Evolutionary conservation across 2,113 vertebrate species (phyloP).

Genomic region (Ivindomyrus marchei): DNA sequence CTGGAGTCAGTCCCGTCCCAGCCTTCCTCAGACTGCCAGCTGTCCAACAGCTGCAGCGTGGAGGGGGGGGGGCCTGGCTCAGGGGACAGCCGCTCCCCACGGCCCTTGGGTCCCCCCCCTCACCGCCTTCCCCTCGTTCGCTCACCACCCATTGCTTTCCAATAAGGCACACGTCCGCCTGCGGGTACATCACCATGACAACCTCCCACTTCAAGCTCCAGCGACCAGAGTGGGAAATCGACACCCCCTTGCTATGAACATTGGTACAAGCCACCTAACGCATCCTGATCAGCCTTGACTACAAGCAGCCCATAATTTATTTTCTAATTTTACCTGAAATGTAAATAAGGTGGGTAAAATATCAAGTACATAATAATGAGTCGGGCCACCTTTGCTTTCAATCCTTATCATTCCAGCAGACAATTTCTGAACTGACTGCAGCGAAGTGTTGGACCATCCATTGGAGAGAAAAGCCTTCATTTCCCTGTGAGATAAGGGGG

Average conservation of each 20-base stretch:
- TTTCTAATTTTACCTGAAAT: not conserved
- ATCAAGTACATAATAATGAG: not conserved
- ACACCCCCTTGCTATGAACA: conserved; percentile 37
- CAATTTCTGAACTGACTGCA: not conserved
- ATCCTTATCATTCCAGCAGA: not conserved
- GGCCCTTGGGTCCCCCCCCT: conserved; percentile 22
- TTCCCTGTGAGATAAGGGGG: not conserved
- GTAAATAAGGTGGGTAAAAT: not conserved
- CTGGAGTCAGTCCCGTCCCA: not conserved
- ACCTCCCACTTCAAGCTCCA: conserved; percentile 36
- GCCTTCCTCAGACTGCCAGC: conserved; percentile 1
- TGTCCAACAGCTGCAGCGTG: conserved; percentile 44
- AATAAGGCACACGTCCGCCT: conserved; percentile 47
- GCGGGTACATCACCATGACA: conserved; percentile 44
- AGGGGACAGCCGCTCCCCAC: conserved; percentile 42
- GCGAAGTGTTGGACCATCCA: not conserved
- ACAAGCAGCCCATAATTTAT: not conserved
- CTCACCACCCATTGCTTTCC: conserved; percentile 32
- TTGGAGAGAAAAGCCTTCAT: not conserved
- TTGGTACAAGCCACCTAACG: not conserved
- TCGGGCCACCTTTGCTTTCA: not conserved
- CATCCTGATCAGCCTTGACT: not conserved
- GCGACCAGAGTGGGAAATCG: conserved; percentile 33
- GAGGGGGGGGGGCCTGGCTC: conserved; percentile 14
- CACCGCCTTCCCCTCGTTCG: not conserved